phyloP scores from a whole-genome alignment of 2,888 invertebrate species.

The Abrostola triplasia region DNA sequence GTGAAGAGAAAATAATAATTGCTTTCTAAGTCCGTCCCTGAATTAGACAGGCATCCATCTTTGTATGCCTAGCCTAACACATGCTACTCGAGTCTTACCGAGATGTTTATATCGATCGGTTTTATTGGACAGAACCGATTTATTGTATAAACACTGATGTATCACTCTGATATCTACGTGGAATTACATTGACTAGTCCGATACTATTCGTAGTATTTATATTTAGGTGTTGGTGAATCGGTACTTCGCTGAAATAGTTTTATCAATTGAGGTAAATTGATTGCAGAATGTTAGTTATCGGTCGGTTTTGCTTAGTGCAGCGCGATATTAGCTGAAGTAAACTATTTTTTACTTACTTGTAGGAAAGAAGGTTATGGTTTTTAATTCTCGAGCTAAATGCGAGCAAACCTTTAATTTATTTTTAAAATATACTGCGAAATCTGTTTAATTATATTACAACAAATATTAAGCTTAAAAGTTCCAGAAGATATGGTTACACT shows the following conservation, averaged over 20 bases:
- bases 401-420: too few relatives aligned
- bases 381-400: too few relatives aligned
- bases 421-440: too few relatives aligned
- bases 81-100: conserved; percentile 40
- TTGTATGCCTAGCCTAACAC: conserved; percentile 19
- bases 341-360: too few relatives aligned
- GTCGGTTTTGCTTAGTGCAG: too few relatives aligned
- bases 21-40: too few relatives aligned
- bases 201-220: conserved; percentile 42
- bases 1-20: too few relatives aligned
- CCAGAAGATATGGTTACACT: too few relatives aligned
- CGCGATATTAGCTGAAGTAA: background rate
- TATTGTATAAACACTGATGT: conserved; percentile 44
- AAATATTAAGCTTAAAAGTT: too few relatives aligned
- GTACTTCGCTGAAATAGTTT: background rate
- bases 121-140: conserved; percentile 54
- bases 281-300: background rate
- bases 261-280: conserved; percentile 27
- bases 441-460: too few relatives aligned
- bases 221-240: conserved; percentile 25
- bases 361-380: too few relatives aligned
- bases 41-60: background rate
- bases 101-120: conserved; percentile 51
- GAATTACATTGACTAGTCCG: conserved; percentile 42
- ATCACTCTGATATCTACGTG: conserved; percentile 26